These are phyloP conservation scores for Synaphobranchus kaupii DNA, from an alignment of 2,797 vertebrate species.

Conservation along the genomic window DNA sequence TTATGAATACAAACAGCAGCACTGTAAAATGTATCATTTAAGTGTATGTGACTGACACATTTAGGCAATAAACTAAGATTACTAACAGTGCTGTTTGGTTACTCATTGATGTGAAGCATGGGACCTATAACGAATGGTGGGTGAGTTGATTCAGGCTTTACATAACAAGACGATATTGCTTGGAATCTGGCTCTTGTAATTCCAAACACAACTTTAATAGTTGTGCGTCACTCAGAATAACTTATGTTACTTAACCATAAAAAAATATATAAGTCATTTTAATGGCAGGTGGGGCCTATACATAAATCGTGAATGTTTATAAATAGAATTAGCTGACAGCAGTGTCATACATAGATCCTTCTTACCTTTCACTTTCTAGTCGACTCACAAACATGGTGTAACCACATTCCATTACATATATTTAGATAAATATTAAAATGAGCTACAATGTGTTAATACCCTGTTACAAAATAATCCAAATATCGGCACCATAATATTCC, in stretches of 20 bases:
- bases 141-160: neutral
- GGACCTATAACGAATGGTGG: neutral
- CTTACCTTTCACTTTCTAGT: neutral
- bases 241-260: neutral
- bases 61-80: neutral
- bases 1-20: neutral
- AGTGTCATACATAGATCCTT: neutral
- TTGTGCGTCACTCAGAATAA: neutral
- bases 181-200: neutral
- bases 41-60: neutral
- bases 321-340: slow-evolving; percentile 12
- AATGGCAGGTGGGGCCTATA: neutral
- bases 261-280: neutral
- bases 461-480: neutral
- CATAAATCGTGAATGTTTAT: slow-evolving; percentile 3
- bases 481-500: no score
- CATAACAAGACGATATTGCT: neutral
- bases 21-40: neutral
- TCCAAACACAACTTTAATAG: neutral
- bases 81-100: neutral
- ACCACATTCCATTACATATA: neutral
- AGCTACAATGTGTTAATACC: neutral
- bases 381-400: neutral
- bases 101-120: neutral
- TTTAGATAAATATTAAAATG: neutral